phyloP scores from a whole-genome alignment of 2,888 invertebrate species.

The Harmothoe impar region DNA sequence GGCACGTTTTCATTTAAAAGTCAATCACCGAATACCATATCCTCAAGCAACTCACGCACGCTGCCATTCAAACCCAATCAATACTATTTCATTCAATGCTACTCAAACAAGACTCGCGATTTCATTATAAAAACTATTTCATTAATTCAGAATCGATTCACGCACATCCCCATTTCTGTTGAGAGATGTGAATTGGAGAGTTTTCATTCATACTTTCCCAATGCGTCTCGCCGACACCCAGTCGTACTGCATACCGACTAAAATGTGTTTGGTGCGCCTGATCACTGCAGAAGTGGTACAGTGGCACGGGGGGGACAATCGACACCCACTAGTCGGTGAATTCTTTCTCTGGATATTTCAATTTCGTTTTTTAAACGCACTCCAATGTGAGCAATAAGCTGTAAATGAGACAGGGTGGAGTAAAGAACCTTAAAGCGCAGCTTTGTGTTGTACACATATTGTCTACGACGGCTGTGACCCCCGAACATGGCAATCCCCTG shows the following conservation, averaged over 20 bases:
- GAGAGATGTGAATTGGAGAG: not conserved
- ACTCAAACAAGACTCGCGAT: not conserved
- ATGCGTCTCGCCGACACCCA: not conserved
- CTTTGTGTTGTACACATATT: too few relatives aligned
- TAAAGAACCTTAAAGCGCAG: too few relatives aligned
- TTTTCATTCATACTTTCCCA: not conserved
- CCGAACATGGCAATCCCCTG: too few relatives aligned
- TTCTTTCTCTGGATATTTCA: too few relatives aligned
- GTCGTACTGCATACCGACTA: not conserved
- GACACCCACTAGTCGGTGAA: not conserved
- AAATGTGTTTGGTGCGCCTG: not conserved
- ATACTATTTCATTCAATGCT: slow-evolving; percentile 10
- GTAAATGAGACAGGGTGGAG: too few relatives aligned
- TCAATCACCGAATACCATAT: not conserved
- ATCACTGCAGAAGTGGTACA: not conserved
- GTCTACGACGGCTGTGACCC: too few relatives aligned
- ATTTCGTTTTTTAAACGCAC: too few relatives aligned
- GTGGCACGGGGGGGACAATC: not conserved
- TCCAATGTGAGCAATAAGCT: too few relatives aligned
- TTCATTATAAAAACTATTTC: slow-evolving; percentile 37
- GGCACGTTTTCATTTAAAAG: too few relatives aligned
- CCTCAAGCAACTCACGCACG: not conserved
- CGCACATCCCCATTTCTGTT: not conserved
- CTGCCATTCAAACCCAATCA: not conserved
- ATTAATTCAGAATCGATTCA: not conserved